A percentile compares a stretch with the other conserved stretches of the same genome.
Evolutionary conservation across 1,140 invertebrate species (phyloP).

Genomic region (Diorhabda carinulata): DNA sequence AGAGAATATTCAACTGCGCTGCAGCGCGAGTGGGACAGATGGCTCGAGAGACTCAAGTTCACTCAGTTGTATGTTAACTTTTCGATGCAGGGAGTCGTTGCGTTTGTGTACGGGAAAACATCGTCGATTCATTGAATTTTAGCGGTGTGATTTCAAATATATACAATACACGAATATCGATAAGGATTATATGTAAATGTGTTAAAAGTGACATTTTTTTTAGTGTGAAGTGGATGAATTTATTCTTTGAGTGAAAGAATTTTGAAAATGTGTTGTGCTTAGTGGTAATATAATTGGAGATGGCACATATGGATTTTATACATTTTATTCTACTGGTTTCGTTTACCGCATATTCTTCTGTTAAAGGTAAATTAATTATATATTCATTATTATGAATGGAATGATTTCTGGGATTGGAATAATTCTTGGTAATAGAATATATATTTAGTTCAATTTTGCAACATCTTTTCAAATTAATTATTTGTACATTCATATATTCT

Average conservation of each 20-base stretch:
- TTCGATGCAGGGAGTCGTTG: background rate
- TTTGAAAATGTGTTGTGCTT: constrained; percentile 12
- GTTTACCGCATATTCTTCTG: constrained; percentile 4
- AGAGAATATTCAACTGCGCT: constrained; percentile 13
- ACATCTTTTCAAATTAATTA: too few species aligned
- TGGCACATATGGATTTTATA: constrained; percentile 8
- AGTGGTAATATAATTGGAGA: background rate
- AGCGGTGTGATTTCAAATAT: background rate
- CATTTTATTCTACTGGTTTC: constrained; percentile 3
- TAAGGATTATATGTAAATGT: too few species aligned
- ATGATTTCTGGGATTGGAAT: too few species aligned
- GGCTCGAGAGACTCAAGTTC: constrained; percentile 11
- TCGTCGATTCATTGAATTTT: too few species aligned
- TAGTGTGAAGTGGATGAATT: too few species aligned
- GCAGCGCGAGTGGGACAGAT: constrained; percentile 8
- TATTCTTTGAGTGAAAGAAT: background rate
- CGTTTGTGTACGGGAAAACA: constrained; percentile 9
- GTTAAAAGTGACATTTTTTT: too few species aligned
- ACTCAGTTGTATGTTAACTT: constrained; percentile 7
- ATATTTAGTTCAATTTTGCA: too few species aligned
- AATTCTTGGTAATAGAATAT: too few species aligned
- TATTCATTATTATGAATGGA: background rate
- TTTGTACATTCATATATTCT: too few species aligned
- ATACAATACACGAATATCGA: background rate
- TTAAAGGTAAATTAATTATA: constrained; percentile 8